Evolutionary conservation across 2,113 vertebrate species (phyloP).

Genomic region (Campylomormyrus numenius): DNA sequence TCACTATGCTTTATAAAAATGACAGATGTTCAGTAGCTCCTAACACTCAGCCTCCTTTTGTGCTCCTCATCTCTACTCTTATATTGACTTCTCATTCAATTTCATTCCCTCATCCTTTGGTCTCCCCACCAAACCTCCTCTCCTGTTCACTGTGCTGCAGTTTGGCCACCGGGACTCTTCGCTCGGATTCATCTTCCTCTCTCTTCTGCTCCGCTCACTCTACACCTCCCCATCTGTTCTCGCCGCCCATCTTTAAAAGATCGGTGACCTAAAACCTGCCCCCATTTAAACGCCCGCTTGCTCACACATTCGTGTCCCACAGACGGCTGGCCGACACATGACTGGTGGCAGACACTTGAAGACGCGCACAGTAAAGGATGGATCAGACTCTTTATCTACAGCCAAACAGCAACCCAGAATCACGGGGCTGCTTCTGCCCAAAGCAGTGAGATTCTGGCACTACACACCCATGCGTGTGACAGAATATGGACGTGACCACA

Average conservation of each 20-base stretch:
- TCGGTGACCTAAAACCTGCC: background rate
- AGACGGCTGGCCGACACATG: background rate
- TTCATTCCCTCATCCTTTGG: background rate
- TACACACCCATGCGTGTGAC: background rate
- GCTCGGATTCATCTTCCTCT: background rate
- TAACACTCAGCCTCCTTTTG: too few species aligned
- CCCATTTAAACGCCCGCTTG: background rate
- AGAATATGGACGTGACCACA: background rate
- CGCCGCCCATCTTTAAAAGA: background rate
- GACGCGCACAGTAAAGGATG: background rate
- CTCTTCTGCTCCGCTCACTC: background rate
- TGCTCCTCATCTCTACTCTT: background rate
- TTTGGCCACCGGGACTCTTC: background rate
- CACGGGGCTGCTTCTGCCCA: background rate
- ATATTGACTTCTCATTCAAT: background rate
- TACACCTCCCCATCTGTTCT: background rate
- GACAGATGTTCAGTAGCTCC: background rate
- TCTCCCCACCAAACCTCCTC: background rate
- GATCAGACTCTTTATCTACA: background rate
- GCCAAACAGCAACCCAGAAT: background rate
- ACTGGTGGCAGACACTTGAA: background rate
- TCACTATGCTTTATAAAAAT: background rate
- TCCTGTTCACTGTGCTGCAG: background rate
- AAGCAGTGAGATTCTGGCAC: background rate
- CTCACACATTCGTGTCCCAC: background rate